These are phyloP conservation scores for Ruditapes philippinarum DNA, from an alignment of 1,140 invertebrate genomes.

Conservation along the genomic window DNA sequence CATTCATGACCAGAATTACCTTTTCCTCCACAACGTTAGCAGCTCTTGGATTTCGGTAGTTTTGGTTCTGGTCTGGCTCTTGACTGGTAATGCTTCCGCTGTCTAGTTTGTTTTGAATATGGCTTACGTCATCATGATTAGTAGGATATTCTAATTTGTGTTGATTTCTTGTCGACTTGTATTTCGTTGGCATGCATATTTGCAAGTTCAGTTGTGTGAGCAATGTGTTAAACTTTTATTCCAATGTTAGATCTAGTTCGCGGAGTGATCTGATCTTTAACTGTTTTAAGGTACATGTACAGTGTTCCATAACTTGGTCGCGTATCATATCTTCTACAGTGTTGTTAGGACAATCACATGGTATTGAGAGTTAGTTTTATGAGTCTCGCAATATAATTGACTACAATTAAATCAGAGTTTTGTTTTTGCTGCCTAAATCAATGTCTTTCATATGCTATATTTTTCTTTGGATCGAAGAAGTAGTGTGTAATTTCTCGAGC, in stretches of 20 bases:
- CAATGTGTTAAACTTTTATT: neutral
- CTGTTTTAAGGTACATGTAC: neutral
- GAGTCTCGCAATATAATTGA: neutral
- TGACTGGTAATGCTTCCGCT: neutral
- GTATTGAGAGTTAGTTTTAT: neutral
- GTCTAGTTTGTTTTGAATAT: neutral
- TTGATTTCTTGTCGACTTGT: neutral
- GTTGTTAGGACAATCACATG: neutral
- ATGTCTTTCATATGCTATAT: conserved; percentile 10
- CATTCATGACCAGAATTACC: conserved; percentile 3
- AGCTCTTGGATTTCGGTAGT: conserved; percentile 1
- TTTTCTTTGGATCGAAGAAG: conserved; percentile 19
- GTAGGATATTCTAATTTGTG: neutral
- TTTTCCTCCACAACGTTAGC: conserved; percentile 5
- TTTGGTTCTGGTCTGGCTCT: neutral
- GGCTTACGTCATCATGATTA: neutral
- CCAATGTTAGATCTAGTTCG: neutral
- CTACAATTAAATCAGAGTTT: neutral
- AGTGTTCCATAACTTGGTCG: neutral
- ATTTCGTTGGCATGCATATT: conserved; percentile 1
- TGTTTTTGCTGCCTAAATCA: neutral
- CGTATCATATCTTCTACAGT: neutral
- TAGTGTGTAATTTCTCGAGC: neutral
- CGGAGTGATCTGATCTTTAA: neutral
- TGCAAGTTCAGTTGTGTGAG: neutral